Evolutionary conservation across 2,113 vertebrate species (phyloP).

Genomic region (Hippocampus abdominalis): DNA sequence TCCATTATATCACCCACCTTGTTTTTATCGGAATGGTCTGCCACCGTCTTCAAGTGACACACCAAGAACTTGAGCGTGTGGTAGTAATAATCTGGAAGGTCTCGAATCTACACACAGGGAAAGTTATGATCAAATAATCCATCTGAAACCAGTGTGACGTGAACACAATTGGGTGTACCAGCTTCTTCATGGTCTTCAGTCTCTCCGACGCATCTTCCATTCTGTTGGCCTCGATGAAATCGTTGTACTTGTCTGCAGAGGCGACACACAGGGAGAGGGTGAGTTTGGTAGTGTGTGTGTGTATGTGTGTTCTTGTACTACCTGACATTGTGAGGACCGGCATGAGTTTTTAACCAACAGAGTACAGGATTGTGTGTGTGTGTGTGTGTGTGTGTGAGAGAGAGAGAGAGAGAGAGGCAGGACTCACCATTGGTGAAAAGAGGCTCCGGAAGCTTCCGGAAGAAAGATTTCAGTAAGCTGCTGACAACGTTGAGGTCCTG

Average conservation of each 20-base stretch:
- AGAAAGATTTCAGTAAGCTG: constrained; percentile 96
- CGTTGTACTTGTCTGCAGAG: constrained; percentile 87
- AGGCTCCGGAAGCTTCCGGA: constrained; percentile 93
- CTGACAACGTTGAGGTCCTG: constrained; percentile 97
- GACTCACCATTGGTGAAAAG: constrained; percentile 93
- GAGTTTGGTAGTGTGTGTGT: not conserved
- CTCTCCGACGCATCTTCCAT: constrained; percentile 85
- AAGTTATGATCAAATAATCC: not conserved
- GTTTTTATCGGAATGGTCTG: constrained; percentile 91
- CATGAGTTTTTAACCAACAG: too few relatives aligned
- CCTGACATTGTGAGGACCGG: too few relatives aligned
- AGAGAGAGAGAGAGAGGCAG: not conserved
- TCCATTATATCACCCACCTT: constrained; percentile 72
- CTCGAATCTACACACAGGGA: constrained; percentile 77
- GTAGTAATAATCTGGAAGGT: constrained; percentile 90
- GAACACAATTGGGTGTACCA: constrained; percentile 69
- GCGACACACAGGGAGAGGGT: not conserved
- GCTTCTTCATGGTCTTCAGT: constrained; percentile 87
- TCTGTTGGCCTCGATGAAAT: constrained; percentile 95
- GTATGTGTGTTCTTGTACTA: too few relatives aligned
- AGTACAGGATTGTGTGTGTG: too few relatives aligned
- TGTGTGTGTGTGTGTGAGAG: too few relatives aligned
- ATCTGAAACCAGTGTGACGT: not conserved
- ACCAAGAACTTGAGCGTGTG: constrained; percentile 94
- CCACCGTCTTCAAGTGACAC: constrained; percentile 89